Evolutionary conservation across 2,888 invertebrate species (phyloP), one percentile per base, ranked within the genome.

Genomic region (Sceliomorpha sp.): DNA sequence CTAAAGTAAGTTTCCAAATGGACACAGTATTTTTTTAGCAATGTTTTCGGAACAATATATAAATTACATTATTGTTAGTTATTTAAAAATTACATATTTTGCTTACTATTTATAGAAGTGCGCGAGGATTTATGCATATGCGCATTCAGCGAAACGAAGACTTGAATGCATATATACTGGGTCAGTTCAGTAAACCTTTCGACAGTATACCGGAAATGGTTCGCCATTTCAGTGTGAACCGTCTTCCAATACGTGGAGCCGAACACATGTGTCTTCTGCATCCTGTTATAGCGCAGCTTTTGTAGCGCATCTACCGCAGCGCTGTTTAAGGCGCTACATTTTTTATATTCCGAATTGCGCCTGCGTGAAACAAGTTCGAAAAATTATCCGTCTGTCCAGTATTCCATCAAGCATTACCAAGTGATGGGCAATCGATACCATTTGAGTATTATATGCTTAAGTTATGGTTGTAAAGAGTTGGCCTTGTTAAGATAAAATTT

Each of bases 81-180:
- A 26, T 24, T 17, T n/a, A 53, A 45, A 45, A 15, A 20, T 17
- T 26, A 9, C 3, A 24, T 13, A 7, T 7, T 9, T 53, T 24
- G 7, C 12, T 55, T 62, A 34, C 13, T 12, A 27, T 37, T 89
- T 90, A 20, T 89, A 98, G 98, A 89, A 97, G 98, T 85, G 95
- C 96, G 50, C 92, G 96, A 83, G 97, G 98, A 44, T 98, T 97
- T 83, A 98, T 98, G 96, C 98, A 98, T 88, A 97, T 98, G 95
- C 93, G 97, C 78, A 98, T 98, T 72, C 95, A 96, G 86, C 93
- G 93, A 77, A 92, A 93, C 81, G 89, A 89, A 8, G 92, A 92
- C 51, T 90, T 92, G 8, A 95, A 95, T 62, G 94, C 94, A 60
- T 98, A 94, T 87, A 96, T 97, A 50, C 89, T 98, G 77, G 98